phyloP scores from a whole-genome alignment of 2,888 invertebrate genomes.

The Arge pagana region DNA sequence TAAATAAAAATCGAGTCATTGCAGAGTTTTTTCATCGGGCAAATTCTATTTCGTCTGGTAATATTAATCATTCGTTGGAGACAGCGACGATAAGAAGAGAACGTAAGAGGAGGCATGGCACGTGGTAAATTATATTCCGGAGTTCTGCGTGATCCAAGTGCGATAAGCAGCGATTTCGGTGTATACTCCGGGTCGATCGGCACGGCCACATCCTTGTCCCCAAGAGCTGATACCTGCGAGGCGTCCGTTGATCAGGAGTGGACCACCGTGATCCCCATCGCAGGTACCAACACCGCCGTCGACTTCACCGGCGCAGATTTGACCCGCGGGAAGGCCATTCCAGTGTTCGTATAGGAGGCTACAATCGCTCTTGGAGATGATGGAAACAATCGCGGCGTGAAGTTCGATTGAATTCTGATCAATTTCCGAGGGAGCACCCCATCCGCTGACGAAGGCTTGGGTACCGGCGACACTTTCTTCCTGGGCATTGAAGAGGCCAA shows the following conservation, averaged over 20 bases:
- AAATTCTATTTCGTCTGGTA: too few species aligned
- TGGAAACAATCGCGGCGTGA: conserved; percentile 62
- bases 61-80: too few species aligned
- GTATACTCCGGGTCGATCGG: not conserved
- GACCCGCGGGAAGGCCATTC: not conserved
- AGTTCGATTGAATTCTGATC: conserved; percentile 39
- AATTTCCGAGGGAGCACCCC: conserved; percentile 36
- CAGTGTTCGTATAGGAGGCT: too few species aligned
- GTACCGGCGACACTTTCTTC: conserved; percentile 21
- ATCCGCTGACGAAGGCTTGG: conserved; percentile 33
- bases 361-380: conserved; percentile 61
- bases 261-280: conserved; percentile 8
- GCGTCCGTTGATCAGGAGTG: conserved; percentile 6
- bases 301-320: conserved; percentile 10
- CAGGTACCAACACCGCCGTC: conserved; percentile 11
- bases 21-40: too few species aligned
- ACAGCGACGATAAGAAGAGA: too few species aligned
- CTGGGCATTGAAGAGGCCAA: conserved; percentile 55
- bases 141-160: conserved; percentile 3
- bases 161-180: conserved; percentile 3
- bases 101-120: too few species aligned
- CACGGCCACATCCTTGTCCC: conserved; percentile 6
- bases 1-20: too few species aligned
- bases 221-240: conserved; percentile 13
- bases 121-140: conserved; percentile 5